A percentile compares a stretch with the other conserved stretches of the same genome.
These are phyloP conservation scores for human DNA, from an alignment of 2,113 vertebrate species.

Conservation along the genomic window DNA sequence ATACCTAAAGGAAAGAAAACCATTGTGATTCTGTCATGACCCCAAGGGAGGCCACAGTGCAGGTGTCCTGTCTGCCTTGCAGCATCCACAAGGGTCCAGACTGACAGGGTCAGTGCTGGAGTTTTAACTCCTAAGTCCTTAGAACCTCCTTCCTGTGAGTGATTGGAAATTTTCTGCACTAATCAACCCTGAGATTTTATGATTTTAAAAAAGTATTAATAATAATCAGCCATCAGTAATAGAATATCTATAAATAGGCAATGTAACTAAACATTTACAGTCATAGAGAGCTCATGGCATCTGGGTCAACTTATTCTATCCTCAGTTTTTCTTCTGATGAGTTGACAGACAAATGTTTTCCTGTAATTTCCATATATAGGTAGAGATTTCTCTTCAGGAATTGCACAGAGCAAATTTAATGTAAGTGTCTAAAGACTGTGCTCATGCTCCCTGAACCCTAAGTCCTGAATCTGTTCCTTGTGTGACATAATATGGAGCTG, in stretches of 20 bases:
- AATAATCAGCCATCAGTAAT: neutral
- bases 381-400: neutral
- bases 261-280: neutral
- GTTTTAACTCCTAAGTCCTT: neutral
- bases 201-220: neutral
- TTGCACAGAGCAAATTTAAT: neutral
- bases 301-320: neutral
- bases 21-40: neutral
- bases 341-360: neutral
- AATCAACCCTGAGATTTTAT: neutral
- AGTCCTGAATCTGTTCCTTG: neutral
- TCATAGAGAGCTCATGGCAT: neutral
- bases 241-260: neutral
- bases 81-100: neutral
- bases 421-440: neutral
- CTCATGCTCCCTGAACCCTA: neutral
- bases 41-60: neutral
- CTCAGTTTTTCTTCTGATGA: neutral
- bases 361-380: neutral
- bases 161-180: neutral
- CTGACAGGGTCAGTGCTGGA: neutral
- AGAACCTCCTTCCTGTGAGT: neutral
- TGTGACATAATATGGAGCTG: too few species aligned
- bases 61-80: neutral
- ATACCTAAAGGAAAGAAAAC: neutral